Conservation (phyloP, 2,797 vertebrate genomes). For the Macrochelys suwanniensis region DNA sequence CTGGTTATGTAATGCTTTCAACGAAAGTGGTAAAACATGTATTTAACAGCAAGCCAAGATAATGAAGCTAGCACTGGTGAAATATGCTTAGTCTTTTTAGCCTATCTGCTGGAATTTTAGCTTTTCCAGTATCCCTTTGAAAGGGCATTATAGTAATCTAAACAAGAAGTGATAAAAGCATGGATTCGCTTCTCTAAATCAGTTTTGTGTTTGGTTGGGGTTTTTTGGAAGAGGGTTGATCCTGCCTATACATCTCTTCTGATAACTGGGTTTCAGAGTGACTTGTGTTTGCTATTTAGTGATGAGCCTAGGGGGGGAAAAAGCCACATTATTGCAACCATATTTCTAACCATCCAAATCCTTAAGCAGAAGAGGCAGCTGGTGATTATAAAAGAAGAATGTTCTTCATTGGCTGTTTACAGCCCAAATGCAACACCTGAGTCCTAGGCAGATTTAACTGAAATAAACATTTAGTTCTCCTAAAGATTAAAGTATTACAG, state of each 20-base stretch:
- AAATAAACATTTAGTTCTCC: conserved; percentile 32
- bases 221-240: background rate
- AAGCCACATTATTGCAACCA: background rate
- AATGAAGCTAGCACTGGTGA: background rate
- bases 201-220: background rate
- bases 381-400: background rate
- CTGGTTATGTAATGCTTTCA: background rate
- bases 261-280: rapidly evolving
- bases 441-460: conserved; percentile 27
- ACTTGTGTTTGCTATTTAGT: background rate
- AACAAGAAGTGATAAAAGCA: background rate
- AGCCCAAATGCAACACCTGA: conserved; percentile 1
- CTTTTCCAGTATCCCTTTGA: background rate
- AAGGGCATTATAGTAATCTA: background rate
- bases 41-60: background rate
- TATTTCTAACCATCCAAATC: rapidly evolving
- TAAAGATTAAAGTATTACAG: conserved; percentile 46
- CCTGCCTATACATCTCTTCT: background rate
- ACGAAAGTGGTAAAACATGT: background rate
- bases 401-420: background rate
- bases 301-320: rapidly evolving
- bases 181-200: background rate
- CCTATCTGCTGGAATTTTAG: background rate
- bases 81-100: background rate
- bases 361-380: background rate